Evolutionary conservation across 1,140 invertebrate species (phyloP).

Genomic region (Pygmarrhopalites habei): DNA sequence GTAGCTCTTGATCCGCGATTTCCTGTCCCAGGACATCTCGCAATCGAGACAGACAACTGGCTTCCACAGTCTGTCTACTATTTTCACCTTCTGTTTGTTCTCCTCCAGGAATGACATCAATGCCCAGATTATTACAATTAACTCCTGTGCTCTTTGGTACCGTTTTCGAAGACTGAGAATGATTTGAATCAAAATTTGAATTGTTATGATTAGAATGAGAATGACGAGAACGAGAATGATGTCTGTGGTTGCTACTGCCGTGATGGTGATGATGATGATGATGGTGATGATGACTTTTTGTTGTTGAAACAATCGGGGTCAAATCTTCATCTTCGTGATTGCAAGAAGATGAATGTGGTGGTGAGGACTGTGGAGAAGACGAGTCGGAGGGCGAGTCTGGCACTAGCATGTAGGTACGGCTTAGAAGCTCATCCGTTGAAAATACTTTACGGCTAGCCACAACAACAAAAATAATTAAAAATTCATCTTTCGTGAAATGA

Average conservation of each 20-base stretch:
- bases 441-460: conserved; percentile 28
- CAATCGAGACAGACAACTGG: too few species aligned
- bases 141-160: too few species aligned
- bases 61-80: too few species aligned
- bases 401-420: conserved; percentile 32
- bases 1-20: too few species aligned
- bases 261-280: background rate
- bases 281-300: background rate
- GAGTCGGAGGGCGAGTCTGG: conserved; percentile 31
- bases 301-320: background rate
- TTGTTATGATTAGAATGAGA: background rate
- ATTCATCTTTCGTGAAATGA: background rate
- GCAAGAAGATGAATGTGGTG: background rate
- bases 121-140: too few species aligned
- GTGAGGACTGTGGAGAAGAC: background rate
- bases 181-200: background rate
- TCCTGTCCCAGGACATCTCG: too few species aligned
- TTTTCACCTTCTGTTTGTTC: too few species aligned
- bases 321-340: background rate
- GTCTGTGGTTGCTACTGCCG: background rate
- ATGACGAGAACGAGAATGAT: background rate
- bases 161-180: too few species aligned
- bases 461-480: conserved; percentile 8
- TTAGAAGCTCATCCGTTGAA: conserved; percentile 29
- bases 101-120: too few species aligned